These are phyloP conservation scores for Petrosia ficiformis DNA, from an alignment of 37 sponge, comb jelly and placozoan genomes.

Conservation along the genomic window DNA sequence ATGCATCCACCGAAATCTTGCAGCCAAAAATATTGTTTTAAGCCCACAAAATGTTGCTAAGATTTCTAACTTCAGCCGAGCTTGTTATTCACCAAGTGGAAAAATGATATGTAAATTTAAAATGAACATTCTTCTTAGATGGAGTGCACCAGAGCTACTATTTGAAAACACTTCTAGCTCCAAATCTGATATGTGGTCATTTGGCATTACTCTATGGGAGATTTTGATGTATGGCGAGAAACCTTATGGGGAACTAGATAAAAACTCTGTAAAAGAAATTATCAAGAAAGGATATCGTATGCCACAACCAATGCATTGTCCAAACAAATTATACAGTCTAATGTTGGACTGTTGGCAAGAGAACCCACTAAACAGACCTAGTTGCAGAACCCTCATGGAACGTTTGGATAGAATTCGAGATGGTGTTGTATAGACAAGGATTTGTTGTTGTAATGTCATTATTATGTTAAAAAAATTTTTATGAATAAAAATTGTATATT, in stretches of 20 bases:
- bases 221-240: conserved; percentile 71
- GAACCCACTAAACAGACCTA: conserved; percentile 83
- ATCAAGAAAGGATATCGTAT: conserved; percentile 15
- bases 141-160: conserved; percentile 87
- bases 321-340: conserved; percentile 66
- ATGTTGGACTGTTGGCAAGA: conserved; percentile 90
- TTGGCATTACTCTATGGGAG: conserved; percentile 90
- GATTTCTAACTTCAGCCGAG: background rate
- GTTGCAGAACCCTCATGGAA: conserved; percentile 41
- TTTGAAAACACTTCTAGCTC: conserved; percentile 52
- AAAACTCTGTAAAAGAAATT: conserved; percentile 38
- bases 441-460: too few species aligned
- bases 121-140: conserved; percentile 38
- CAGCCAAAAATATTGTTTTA: background rate
- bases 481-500: too few species aligned
- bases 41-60: background rate
- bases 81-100: background rate
- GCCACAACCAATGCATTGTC: conserved; percentile 65
- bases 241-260: conserved; percentile 35
- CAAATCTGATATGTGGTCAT: conserved; percentile 89
- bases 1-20: background rate
- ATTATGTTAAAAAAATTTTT: too few species aligned
- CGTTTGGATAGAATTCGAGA: background rate
- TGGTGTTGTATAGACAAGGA: too few species aligned
- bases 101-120: background rate